These are phyloP conservation scores for Alcedo atthis DNA, from an alignment of 2,797 vertebrate species.

Conservation along the genomic window DNA sequence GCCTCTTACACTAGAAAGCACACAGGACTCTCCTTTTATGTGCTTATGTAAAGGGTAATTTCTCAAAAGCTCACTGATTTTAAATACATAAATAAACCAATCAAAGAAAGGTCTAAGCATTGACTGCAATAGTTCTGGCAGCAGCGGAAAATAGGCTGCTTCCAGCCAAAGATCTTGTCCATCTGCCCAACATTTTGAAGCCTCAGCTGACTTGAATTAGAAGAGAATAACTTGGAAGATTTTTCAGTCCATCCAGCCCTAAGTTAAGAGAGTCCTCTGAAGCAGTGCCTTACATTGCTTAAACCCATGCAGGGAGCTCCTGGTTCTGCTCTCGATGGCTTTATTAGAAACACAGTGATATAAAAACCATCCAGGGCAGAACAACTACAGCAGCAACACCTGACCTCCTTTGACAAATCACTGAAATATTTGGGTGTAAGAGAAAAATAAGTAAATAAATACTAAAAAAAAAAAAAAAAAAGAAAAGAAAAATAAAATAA, in stretches of 20 bases:
- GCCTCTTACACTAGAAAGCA: background rate
- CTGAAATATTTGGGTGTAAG: background rate
- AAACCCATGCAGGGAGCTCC: slow-evolving; percentile 22
- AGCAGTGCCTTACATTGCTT: slow-evolving; percentile 14
- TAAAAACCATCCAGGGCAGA: slow-evolving; percentile 21
- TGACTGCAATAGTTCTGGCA: background rate
- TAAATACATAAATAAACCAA: background rate
- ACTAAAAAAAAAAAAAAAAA: too few species aligned
- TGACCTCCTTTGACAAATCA: slow-evolving; percentile 2
- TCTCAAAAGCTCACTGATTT: background rate
- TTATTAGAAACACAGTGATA: slow-evolving; percentile 29
- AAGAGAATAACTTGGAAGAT: slow-evolving; percentile 61
- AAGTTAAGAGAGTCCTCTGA: slow-evolving; percentile 18
- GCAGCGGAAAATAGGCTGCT: slow-evolving; percentile 12
- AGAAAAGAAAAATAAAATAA: too few species aligned
- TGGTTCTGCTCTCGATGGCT: slow-evolving; percentile 31
- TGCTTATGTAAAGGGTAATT: background rate
- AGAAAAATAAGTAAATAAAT: fast-evolving
- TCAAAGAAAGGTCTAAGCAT: background rate
- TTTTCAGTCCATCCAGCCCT: slow-evolving; percentile 38
- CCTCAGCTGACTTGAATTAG: slow-evolving; percentile 68
- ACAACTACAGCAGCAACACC: background rate
- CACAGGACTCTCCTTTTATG: background rate
- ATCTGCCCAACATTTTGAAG: slow-evolving; percentile 53
- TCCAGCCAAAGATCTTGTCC: slow-evolving; percentile 27